phyloP scores from a whole-genome alignment of 2,113 vertebrate genomes.

The Eira barbara region DNA sequence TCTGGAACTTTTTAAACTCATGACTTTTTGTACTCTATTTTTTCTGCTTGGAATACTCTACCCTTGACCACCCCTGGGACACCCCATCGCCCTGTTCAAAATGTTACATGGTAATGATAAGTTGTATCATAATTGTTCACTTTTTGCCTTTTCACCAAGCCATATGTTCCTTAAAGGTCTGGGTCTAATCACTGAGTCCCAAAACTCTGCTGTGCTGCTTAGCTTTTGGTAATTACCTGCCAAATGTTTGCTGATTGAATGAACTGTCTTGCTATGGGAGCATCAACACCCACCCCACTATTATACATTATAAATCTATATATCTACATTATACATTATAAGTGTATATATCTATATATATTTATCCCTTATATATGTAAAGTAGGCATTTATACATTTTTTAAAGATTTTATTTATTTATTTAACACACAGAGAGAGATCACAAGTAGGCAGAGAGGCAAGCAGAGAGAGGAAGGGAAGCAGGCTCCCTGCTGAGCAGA shows the following conservation, averaged over 20 bases:
- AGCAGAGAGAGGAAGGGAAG: no score
- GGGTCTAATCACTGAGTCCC: not conserved
- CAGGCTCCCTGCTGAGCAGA: no score
- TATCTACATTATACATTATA: not conserved
- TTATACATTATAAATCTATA: not conserved
- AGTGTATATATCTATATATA: not conserved
- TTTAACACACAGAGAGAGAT: no score
- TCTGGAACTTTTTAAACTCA: not conserved
- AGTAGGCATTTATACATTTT: not conserved
- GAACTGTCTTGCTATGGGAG: not conserved
- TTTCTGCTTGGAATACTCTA: not conserved
- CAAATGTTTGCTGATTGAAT: not conserved
- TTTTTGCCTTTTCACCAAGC: not conserved
- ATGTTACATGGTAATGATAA: not conserved
- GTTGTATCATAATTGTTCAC: not conserved
- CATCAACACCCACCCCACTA: fast-evolving
- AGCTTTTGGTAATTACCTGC: not conserved
- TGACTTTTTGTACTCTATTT: not conserved
- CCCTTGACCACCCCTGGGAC: not conserved
- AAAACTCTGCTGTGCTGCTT: fast-evolving
- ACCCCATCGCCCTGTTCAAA: not conserved
- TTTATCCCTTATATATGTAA: not conserved
- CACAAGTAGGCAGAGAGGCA: no score
- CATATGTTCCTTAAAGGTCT: fast-evolving
- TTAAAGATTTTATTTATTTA: no score